These are phyloP conservation scores for Pseudomugil tenellus DNA, from an alignment of 2,797 vertebrate genomes.

Conservation along the genomic window DNA sequence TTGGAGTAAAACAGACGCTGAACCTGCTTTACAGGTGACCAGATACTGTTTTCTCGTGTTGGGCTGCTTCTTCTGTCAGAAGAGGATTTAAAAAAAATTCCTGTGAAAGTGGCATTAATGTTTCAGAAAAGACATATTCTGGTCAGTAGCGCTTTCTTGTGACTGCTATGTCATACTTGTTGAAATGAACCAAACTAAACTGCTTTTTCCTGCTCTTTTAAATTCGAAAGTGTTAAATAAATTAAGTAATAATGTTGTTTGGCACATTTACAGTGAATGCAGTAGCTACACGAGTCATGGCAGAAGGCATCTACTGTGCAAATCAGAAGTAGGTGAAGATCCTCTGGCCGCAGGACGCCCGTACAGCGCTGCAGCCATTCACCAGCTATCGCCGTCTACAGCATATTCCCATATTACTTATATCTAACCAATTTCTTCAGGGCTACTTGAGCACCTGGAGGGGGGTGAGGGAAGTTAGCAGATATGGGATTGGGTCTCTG, in stretches of 20 bases:
- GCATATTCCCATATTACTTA: constrained; percentile 79
- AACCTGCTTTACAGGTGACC: too few relatives aligned
- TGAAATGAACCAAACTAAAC: too few relatives aligned
- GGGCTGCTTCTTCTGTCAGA: not conserved
- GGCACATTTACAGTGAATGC: not conserved
- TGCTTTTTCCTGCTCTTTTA: too few relatives aligned
- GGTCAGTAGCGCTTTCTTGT: too few relatives aligned
- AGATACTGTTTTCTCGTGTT: not conserved
- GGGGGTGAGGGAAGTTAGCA: constrained; percentile 77
- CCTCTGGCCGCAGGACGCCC: constrained; percentile 26
- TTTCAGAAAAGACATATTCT: too few relatives aligned
- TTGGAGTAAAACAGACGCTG: too few relatives aligned
- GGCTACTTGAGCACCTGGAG: constrained; percentile 80
- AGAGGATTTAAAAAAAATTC: too few relatives aligned
- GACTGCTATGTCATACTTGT: too few relatives aligned
- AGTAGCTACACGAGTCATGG: not conserved
- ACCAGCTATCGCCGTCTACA: constrained; percentile 69
- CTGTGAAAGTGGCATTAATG: too few relatives aligned
- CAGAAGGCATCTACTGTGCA: constrained; percentile 17
- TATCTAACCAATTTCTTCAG: constrained; percentile 81
- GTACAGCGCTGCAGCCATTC: constrained; percentile 63
- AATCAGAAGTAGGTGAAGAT: constrained; percentile 37
- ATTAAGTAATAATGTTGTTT: not conserved
- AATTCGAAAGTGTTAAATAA: too few relatives aligned
- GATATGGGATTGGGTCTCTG: constrained; percentile 78